Evolutionary conservation across 1,140 invertebrate species (phyloP), one percentile per base, ranked within the genome.

Genomic region (Saxidomus purpurata): DNA sequence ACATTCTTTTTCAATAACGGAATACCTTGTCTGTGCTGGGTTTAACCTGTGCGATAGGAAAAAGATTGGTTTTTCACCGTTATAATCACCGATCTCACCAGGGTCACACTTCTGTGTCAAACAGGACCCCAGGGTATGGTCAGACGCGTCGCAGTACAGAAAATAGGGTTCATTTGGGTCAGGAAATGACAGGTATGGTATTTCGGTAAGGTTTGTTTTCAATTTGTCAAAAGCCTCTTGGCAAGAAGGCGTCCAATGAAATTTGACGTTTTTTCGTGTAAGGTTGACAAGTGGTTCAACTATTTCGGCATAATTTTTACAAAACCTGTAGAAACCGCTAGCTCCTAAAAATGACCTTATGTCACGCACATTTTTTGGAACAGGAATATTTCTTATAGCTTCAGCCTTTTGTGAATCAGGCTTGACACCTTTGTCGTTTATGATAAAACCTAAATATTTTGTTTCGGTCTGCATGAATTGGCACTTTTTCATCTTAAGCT

Each of bases 31-130:
- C 74, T 94, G 91, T 34, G 90, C 89, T 4, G 38, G 17, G 17
- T 81, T 89, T 17, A 94, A 52, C 59, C 90, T 91, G 40, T 94
- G 93, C 2, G 89, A 91, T 11, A 93, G 11, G 43, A 84, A 93
- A 34, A 89, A 82, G 31, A 93, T 89, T 0, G 87, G 89, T 28
- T 84, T 91, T 83, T 93, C 89, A n/a, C n/a, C n/a, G n/a, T n/a
- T n/a, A n/a, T n/a, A n/a, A 13, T 80, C 49, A 61, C 13, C 8
- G 31, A 40, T 71, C 0, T 19, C 17, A 25, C 8, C 0, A 67
- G 3, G 36, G 28, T n/a, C 43, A 76, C 19, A 25, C 82, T 79
- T 17, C 43, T 90, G 81, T 0, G 61, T 52, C 0, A 90, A 22
- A 17, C 81, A 81, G 19, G 74, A 76, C 0, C 81, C 61, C 43